Evolutionary conservation across 1,140 invertebrate species (phyloP).

Genomic region (Heliconius nattereri): DNA sequence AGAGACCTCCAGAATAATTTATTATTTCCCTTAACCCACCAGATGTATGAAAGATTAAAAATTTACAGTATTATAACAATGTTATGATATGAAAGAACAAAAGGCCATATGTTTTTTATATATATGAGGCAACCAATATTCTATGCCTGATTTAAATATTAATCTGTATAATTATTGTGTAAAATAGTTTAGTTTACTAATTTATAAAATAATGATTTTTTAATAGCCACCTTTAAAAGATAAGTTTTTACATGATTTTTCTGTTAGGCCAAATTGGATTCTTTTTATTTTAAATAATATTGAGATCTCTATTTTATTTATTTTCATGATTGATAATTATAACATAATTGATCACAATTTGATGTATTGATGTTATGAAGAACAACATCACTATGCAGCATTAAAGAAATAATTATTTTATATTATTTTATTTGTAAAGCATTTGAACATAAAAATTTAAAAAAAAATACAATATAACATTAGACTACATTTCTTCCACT

Average conservation of each 20-base stretch:
- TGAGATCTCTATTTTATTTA: too few relatives aligned
- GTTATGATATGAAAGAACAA: conserved; percentile 5
- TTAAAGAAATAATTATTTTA: too few relatives aligned
- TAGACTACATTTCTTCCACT: conserved; percentile 23
- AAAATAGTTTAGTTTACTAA: not conserved
- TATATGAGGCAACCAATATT: not conserved
- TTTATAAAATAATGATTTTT: not conserved
- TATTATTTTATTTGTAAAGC: too few relatives aligned
- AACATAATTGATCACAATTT: too few relatives aligned
- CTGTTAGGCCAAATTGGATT: not conserved
- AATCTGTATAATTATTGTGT: not conserved
- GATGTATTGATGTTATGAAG: too few relatives aligned
- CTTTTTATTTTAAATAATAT: not conserved
- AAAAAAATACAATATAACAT: not conserved
- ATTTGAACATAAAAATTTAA: not conserved
- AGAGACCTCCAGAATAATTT: conserved; percentile 72
- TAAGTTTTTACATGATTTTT: not conserved
- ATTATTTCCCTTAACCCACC: not conserved
- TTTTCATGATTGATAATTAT: too few relatives aligned
- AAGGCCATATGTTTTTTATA: not conserved
- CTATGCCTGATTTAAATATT: not conserved
- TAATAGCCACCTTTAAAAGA: not conserved
- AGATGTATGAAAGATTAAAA: not conserved
- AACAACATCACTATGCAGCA: too few relatives aligned
- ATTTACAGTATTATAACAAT: conserved; percentile 5